These are phyloP conservation scores for Platyrinchus mystaceus DNA, from an alignment of 2,797 vertebrate genomes.

Conservation along the genomic window DNA sequence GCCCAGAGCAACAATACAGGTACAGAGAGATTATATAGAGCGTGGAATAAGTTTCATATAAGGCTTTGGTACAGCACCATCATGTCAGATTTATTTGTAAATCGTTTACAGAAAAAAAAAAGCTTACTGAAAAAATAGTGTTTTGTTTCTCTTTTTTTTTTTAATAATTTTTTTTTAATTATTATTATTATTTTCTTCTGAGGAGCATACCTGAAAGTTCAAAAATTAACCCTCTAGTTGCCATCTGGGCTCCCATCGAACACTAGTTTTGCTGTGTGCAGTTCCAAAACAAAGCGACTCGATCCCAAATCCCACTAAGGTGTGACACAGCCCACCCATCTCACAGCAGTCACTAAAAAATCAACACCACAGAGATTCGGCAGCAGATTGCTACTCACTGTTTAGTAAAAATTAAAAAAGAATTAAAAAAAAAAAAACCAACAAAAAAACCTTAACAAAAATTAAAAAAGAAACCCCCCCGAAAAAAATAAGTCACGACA, in stretches of 20 bases:
- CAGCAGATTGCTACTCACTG: conserved; percentile 43
- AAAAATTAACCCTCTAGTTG: conserved; percentile 76
- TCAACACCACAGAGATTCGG: conserved; percentile 28
- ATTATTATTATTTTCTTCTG: conserved; percentile 54
- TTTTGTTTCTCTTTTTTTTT: conserved; percentile 42
- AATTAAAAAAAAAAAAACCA: background rate
- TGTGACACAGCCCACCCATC: background rate
- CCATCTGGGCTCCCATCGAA: conserved; percentile 70
- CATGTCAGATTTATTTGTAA: conserved; percentile 74
- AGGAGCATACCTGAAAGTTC: conserved; percentile 86
- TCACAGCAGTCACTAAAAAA: conserved; percentile 5
- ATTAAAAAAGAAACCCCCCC: background rate
- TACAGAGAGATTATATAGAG: conserved; percentile 72
- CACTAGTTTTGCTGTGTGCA: conserved; percentile 58
- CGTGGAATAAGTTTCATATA: conserved; percentile 70
- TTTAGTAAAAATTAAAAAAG: conserved; percentile 26
- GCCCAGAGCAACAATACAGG: conserved; percentile 67
- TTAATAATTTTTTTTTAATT: background rate
- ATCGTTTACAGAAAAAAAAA: conserved; percentile 83
- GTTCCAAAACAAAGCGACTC: background rate
- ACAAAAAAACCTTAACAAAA: background rate
- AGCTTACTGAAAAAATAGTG: conserved; percentile 83
- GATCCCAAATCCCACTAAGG: background rate
- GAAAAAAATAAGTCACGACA: conserved; percentile 38
- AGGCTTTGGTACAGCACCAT: conserved; percentile 92